Evolutionary conservation across 2,113 vertebrate genomes (phyloP).

Genomic region (Regulus satrapa): DNA sequence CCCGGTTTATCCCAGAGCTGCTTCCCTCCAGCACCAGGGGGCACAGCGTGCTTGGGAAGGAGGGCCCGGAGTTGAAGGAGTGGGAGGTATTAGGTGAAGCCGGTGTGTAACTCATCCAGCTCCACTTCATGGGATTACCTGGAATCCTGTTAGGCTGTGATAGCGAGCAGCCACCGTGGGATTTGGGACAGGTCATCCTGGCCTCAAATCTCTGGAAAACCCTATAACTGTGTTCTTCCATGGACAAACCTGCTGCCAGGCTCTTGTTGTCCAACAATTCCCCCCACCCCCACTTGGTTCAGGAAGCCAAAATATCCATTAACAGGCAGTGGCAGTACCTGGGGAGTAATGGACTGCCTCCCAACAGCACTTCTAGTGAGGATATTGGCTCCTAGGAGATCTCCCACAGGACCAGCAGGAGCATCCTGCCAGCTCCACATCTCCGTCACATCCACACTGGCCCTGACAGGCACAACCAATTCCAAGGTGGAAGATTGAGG

Average conservation of each 20-base stretch:
- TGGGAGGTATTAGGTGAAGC: background rate
- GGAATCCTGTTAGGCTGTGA: constrained; percentile 7
- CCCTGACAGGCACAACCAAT: background rate
- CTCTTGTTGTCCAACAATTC: background rate
- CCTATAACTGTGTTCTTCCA: background rate
- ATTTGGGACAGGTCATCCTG: background rate
- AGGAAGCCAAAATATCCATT: background rate
- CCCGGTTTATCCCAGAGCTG: background rate
- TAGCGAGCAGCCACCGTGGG: background rate
- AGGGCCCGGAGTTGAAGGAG: background rate
- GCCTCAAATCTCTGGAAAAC: background rate
- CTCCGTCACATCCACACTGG: fast-evolving
- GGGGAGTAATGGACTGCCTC: background rate
- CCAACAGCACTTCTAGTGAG: background rate
- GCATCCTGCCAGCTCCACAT: background rate
- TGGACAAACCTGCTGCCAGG: background rate
- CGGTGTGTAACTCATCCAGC: background rate
- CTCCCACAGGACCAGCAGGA: background rate
- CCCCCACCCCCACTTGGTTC: background rate
- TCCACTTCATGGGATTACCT: constrained; percentile 8
- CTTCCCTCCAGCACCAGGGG: background rate
- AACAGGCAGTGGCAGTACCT: background rate
- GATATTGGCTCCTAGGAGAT: background rate
- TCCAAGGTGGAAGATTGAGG: background rate
- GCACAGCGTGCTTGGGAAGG: background rate